Percentiles rank a stretch among this genome's conserved stretches.
These are phyloP conservation scores for Charina bottae DNA, from an alignment of 2,113 vertebrate genomes.

Conservation along the genomic window DNA sequence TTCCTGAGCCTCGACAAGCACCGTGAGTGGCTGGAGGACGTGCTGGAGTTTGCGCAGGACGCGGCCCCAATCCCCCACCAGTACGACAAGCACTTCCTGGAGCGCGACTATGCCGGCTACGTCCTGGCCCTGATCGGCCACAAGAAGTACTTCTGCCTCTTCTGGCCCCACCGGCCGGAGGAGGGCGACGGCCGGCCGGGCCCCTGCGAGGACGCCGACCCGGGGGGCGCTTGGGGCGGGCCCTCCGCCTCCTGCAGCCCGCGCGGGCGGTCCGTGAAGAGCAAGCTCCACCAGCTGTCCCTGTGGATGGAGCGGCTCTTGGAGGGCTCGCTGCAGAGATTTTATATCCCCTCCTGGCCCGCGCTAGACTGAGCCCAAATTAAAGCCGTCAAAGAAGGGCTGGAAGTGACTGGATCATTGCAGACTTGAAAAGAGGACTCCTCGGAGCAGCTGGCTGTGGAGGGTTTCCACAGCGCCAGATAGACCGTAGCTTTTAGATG, in stretches of 20 bases:
- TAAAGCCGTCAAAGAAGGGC: constrained; percentile 28
- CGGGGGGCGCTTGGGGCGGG: constrained; percentile 76
- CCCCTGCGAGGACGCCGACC: constrained; percentile 69
- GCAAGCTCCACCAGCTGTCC: constrained; percentile 90
- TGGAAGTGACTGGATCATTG: constrained; percentile 50
- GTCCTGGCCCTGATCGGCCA: constrained; percentile 95
- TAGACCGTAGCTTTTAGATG: constrained; percentile 66
- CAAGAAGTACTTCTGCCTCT: constrained; percentile 97
- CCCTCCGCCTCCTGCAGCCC: constrained; percentile 78
- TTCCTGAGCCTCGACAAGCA: constrained; percentile 97
- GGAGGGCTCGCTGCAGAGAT: constrained; percentile 93
- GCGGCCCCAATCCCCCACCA: constrained; percentile 83
- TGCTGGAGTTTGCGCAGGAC: constrained; percentile 90
- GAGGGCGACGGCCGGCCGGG: constrained; percentile 75
- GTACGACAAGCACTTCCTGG: constrained; percentile 82
- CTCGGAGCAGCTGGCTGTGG: constrained; percentile 57
- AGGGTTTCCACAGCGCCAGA: constrained; percentile 43
- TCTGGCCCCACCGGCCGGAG: constrained; percentile 87
- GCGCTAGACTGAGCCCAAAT: constrained; percentile 79
- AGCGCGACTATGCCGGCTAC: constrained; percentile 89
- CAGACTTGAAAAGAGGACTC: constrained; percentile 60
- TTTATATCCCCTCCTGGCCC: constrained; percentile 93
- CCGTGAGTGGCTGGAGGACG: constrained; percentile 87
- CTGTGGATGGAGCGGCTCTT: constrained; percentile 96
- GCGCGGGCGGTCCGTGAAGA: constrained; percentile 79